phyloP scores from a whole-genome alignment of 2,797 vertebrate genomes.

The Mormyrus hasselquistii region DNA sequence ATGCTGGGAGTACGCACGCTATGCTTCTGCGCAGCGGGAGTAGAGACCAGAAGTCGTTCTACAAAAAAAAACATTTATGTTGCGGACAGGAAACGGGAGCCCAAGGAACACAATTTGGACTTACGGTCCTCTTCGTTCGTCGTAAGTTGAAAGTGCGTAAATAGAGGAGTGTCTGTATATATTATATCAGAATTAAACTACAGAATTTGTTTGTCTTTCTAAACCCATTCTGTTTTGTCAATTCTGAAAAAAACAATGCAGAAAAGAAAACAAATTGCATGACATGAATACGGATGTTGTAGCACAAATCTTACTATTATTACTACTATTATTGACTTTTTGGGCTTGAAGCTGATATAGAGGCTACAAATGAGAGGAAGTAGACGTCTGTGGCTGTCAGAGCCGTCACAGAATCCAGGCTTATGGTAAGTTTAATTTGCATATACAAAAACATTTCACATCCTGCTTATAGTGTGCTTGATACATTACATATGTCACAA shows the following conservation, averaged over 20 bases:
- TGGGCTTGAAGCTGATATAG: background rate
- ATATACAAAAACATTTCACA: background rate
- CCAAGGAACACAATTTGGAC: too few relatives aligned
- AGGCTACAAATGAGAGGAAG: background rate
- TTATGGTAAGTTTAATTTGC: background rate
- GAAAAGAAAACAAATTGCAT: background rate
- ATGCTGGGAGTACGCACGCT: too few relatives aligned
- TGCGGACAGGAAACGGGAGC: too few relatives aligned
- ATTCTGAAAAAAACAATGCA: background rate
- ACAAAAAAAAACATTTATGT: too few relatives aligned
- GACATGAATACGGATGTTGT: background rate
- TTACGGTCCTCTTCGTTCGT: too few relatives aligned
- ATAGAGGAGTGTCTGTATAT: background rate
- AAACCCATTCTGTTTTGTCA: background rate
- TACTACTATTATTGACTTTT: background rate
- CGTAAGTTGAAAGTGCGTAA: too few relatives aligned
- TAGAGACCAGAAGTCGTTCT: too few relatives aligned
- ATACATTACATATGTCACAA: background rate
- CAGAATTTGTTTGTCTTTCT: background rate
- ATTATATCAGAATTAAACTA: background rate
- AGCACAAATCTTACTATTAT: background rate
- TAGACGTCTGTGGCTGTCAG: background rate
- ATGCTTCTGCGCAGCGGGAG: too few relatives aligned
- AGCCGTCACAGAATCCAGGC: background rate
- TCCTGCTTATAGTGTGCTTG: background rate